These are phyloP conservation scores for Chiloscyllium plagiosum DNA, from an alignment of 2,113 vertebrate genomes.

Conservation along the genomic window DNA sequence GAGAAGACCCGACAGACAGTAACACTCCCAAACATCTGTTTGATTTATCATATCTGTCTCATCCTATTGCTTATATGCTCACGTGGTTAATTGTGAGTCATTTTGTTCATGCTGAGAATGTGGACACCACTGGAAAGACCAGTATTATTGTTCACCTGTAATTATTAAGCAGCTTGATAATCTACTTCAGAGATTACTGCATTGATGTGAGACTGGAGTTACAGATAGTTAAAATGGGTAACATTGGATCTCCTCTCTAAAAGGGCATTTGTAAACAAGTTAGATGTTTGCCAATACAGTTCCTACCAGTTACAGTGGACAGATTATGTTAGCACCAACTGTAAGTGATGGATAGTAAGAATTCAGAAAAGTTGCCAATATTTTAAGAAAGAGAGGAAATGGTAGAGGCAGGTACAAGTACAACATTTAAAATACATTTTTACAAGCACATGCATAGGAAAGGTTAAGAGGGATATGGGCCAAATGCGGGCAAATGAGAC, in stretches of 20 bases:
- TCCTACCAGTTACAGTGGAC: not conserved
- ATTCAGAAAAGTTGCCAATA: not conserved
- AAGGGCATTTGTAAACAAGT: not conserved
- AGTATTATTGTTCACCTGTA: not conserved
- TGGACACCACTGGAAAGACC: not conserved
- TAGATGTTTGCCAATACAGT: not conserved
- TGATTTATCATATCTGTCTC: not conserved
- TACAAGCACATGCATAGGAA: too few species aligned
- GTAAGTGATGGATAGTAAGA: not conserved
- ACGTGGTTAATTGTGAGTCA: not conserved
- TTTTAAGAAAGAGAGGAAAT: not conserved
- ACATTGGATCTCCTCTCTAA: not conserved
- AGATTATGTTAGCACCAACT: not conserved
- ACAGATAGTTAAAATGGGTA: not conserved
- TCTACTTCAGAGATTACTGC: not conserved
- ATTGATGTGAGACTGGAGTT: not conserved
- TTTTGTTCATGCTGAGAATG: not conserved
- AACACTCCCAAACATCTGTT: not conserved
- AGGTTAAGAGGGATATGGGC: too few species aligned
- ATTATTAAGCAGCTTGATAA: not conserved
- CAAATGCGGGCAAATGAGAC: too few species aligned
- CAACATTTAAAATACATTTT: too few species aligned
- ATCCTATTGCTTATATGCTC: not conserved
- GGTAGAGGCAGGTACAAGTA: too few species aligned
- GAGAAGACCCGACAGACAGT: not conserved